phyloP scores from a whole-genome alignment of 2,797 vertebrate species.

The Australoheros facetus region DNA sequence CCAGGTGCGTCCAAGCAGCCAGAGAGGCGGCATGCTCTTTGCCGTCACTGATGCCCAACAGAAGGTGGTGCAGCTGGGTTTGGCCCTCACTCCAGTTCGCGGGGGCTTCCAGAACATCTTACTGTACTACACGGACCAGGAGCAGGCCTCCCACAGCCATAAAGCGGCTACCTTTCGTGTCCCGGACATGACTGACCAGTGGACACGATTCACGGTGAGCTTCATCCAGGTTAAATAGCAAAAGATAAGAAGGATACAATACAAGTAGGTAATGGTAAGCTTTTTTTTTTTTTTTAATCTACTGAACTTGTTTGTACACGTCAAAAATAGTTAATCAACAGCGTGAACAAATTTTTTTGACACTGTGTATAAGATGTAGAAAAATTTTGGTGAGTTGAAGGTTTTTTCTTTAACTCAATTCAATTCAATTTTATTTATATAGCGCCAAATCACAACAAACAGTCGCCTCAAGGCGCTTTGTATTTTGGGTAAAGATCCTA shows the following conservation, averaged over 20 bases:
- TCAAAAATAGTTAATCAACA: too few relatives aligned
- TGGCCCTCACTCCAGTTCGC: slow-evolving; percentile 83
- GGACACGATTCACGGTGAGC: slow-evolving; percentile 86
- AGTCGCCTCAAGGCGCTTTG: too few relatives aligned
- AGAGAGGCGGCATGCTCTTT: slow-evolving; percentile 86
- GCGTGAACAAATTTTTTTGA: too few relatives aligned
- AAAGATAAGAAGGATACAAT: not conserved
- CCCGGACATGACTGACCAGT: slow-evolving; percentile 87
- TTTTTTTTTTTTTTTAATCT: too few relatives aligned
- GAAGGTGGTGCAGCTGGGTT: slow-evolving; percentile 88
- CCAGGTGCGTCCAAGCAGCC: slow-evolving; percentile 77
- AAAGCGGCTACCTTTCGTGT: slow-evolving; percentile 88
- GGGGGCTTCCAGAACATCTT: slow-evolving; percentile 84
- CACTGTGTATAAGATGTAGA: too few relatives aligned
- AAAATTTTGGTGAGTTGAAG: too few relatives aligned
- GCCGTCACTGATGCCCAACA: slow-evolving; percentile 90
- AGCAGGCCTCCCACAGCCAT: slow-evolving; percentile 78
- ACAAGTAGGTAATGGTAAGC: too few relatives aligned
- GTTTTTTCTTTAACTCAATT: too few relatives aligned
- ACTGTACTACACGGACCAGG: slow-evolving; percentile 86
- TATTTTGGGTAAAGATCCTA: too few relatives aligned
- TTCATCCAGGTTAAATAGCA: not conserved
- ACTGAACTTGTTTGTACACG: too few relatives aligned
- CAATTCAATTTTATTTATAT: too few relatives aligned
- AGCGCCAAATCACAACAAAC: too few relatives aligned